Percentiles rank a stretch among this genome's conserved stretches.
phyloP scores from a whole-genome alignment of 2,113 vertebrate genomes.

The Protomyctophum bolini region DNA sequence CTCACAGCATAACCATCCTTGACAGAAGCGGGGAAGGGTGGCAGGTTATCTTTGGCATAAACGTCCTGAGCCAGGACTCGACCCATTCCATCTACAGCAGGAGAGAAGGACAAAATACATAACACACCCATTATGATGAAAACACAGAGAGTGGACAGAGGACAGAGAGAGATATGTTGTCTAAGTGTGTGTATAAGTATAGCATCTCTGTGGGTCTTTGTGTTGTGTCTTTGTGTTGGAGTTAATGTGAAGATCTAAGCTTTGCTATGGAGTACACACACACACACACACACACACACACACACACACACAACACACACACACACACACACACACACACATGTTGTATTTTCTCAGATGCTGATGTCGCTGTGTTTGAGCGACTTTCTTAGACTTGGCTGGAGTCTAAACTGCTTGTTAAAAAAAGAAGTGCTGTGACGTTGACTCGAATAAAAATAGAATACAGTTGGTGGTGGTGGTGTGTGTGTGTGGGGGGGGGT shows the following conservation, averaged over 20 bases:
- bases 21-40: slow-evolving; percentile 97
- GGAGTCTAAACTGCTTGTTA: slow-evolving; percentile 36
- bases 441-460: slow-evolving; percentile 47
- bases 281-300: slow-evolving; percentile 15
- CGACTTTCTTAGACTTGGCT: background rate
- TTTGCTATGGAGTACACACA: slow-evolving; percentile 51
- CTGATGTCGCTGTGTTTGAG: too few species aligned
- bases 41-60: slow-evolving; percentile 99
- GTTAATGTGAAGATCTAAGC: slow-evolving; percentile 65
- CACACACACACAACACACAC: slow-evolving; percentile 22
- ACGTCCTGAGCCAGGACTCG: slow-evolving; percentile 99
- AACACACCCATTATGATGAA: slow-evolving; percentile 12
- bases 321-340: slow-evolving; percentile 27
- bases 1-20: slow-evolving; percentile 99
- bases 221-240: slow-evolving; percentile 59
- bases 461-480: slow-evolving; percentile 33
- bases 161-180: slow-evolving; percentile 19
- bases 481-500: background rate
- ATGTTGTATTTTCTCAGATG: slow-evolving; percentile 6
- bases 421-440: slow-evolving; percentile 7
- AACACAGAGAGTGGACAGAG: slow-evolving; percentile 23
- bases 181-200: slow-evolving; percentile 48
- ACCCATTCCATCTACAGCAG: slow-evolving; percentile 92
- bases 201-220: slow-evolving; percentile 47
- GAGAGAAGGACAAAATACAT: slow-evolving; percentile 24